Evolutionary conservation across 2,888 invertebrate species (phyloP).

Genomic region (Labia minor): DNA sequence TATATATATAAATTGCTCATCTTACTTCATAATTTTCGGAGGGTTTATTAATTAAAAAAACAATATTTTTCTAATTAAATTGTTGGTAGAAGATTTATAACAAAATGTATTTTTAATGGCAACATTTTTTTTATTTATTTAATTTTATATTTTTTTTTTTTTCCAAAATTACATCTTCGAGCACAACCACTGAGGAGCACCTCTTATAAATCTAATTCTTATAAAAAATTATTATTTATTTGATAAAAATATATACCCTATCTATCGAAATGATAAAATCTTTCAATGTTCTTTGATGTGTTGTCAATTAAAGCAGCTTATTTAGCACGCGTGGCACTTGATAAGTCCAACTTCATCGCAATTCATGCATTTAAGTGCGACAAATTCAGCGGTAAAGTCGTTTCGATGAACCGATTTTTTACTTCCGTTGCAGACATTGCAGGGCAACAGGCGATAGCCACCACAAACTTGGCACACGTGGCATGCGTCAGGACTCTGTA

Average conservation of each 20-base stretch:
- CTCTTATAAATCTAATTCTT: slow-evolving; percentile 16
- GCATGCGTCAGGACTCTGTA: slow-evolving; percentile 69
- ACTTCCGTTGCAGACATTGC: slow-evolving; percentile 86
- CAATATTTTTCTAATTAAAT: too few species aligned
- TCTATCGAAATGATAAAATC: slow-evolving; percentile 19
- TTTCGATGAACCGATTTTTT: slow-evolving; percentile 92
- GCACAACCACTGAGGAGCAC: slow-evolving; percentile 5
- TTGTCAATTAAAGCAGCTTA: slow-evolving; percentile 17
- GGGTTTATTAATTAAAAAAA: too few species aligned
- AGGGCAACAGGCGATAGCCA: slow-evolving; percentile 82
- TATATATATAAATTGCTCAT: too few species aligned
- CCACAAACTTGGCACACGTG: slow-evolving; percentile 82
- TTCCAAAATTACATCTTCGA: not conserved
- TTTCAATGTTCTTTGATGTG: not conserved
- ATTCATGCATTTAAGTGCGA: slow-evolving; percentile 87
- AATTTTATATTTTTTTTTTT: slow-evolving; percentile 14
- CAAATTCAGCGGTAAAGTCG: slow-evolving; percentile 87
- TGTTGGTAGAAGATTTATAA: too few species aligned
- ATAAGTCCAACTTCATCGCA: slow-evolving; percentile 92
- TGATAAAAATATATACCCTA: not conserved
- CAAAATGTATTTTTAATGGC: too few species aligned
- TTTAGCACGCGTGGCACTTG: slow-evolving; percentile 71
- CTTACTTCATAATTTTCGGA: too few species aligned
- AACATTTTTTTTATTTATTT: too few species aligned
- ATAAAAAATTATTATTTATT: slow-evolving; percentile 20